These are phyloP conservation scores for Silurus asotus DNA, from an alignment of 2,113 vertebrate species.

Conservation along the genomic window DNA sequence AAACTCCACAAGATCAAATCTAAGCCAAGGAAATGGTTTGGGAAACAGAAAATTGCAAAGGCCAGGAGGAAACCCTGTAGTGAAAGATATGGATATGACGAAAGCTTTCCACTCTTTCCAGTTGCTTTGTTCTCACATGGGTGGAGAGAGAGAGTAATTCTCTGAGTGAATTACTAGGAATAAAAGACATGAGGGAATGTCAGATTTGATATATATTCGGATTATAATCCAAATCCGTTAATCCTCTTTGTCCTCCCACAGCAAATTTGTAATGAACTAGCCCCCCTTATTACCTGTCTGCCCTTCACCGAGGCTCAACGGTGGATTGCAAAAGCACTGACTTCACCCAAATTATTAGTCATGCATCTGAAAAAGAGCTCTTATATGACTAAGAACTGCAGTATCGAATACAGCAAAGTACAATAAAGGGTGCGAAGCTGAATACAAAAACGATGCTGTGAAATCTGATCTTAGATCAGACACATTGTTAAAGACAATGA, in stretches of 20 bases:
- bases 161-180: not conserved
- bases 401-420: not conserved
- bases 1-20: not conserved
- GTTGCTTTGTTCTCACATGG: not conserved
- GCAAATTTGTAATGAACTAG: not conserved
- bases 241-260: not conserved
- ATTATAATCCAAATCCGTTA: slow-evolving; percentile 44
- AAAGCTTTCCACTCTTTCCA: not conserved
- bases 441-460: not conserved
- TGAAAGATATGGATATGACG: not conserved
- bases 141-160: not conserved
- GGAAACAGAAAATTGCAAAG: not conserved
- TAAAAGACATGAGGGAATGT: not conserved
- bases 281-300: slow-evolving; percentile 8
- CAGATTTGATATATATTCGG: not conserved
- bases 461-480: not conserved
- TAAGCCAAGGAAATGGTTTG: not conserved
- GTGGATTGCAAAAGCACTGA: not conserved
- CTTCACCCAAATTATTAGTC: not conserved
- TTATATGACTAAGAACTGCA: not conserved
- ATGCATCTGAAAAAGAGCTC: too few species aligned
- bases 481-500: not conserved
- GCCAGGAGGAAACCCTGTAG: not conserved
- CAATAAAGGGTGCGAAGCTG: not conserved
- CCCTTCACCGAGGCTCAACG: not conserved